phyloP scores from a whole-genome alignment of 2,797 vertebrate species.

The Chloroceryle inda region DNA sequence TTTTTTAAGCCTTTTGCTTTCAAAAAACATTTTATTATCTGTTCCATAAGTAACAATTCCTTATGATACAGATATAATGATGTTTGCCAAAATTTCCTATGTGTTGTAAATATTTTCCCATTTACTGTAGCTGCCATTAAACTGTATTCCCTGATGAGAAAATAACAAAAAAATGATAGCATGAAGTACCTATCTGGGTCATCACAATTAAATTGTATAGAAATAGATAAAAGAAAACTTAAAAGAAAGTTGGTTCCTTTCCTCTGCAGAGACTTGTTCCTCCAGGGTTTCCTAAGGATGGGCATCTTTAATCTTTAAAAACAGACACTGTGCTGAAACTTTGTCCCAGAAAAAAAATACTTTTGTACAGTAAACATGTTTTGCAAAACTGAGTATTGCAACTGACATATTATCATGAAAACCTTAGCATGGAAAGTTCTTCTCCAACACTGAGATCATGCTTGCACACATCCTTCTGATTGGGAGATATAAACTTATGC shows the following conservation, averaged over 20 bases:
- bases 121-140: constrained; percentile 36
- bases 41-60: background rate
- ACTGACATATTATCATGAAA: background rate
- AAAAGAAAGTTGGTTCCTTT: constrained; percentile 63
- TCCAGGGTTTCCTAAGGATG: constrained; percentile 53
- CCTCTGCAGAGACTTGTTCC: constrained; percentile 61
- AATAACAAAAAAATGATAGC: constrained; percentile 58
- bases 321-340: constrained; percentile 3
- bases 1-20: background rate
- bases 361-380: constrained; percentile 43
- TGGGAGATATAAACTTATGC: background rate
- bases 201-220: constrained; percentile 73
- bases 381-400: constrained; percentile 14
- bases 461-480: background rate
- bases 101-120: background rate
- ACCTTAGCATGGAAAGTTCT: background rate
- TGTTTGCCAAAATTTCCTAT: background rate
- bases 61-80: background rate
- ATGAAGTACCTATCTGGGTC: constrained; percentile 58
- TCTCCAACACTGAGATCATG: background rate
- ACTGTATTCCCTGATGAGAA: constrained; percentile 32
- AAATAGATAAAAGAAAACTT: constrained; percentile 74
- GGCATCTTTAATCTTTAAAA: constrained; percentile 67
- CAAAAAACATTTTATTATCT: background rate
- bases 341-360: constrained; percentile 18